Conservation (phyloP, 2,888 invertebrate species). For the Nymphalis c-album region DNA sequence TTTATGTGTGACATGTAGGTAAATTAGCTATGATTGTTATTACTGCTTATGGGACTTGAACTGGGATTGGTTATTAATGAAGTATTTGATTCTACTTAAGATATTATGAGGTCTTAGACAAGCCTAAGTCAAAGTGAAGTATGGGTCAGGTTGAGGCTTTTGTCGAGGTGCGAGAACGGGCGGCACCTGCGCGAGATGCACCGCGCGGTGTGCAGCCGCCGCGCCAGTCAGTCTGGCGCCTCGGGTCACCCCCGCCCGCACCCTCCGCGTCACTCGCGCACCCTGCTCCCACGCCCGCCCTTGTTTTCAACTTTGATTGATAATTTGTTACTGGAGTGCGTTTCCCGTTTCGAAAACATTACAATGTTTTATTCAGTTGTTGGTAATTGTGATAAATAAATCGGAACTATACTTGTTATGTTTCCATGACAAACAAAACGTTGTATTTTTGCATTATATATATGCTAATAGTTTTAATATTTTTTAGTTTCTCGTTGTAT, state of each 20-base stretch:
- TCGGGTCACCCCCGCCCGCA: conserved; percentile 34
- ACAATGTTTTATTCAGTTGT: conserved; percentile 39
- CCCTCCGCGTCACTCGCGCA: conserved; percentile 38
- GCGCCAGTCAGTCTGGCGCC: conserved; percentile 79
- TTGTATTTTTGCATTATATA: neutral
- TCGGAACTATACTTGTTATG: conserved; percentile 19
- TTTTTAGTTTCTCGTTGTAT: neutral
- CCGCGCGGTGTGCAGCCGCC: conserved; percentile 57
- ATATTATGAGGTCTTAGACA: conserved; percentile 35
- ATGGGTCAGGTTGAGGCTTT: conserved; percentile 41
- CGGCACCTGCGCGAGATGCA: conserved; percentile 73
- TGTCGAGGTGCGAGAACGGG: conserved; percentile 37
- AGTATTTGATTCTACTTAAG: neutral
- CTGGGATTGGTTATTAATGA: too few species aligned
- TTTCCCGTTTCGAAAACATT: conserved; percentile 57
- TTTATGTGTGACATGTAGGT: too few species aligned
- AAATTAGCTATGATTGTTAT: too few species aligned
- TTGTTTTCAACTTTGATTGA: conserved; percentile 81
- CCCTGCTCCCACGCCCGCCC: conserved; percentile 61
- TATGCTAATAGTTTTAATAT: neutral
- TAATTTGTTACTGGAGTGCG: conserved; percentile 78
- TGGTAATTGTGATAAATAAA: conserved; percentile 32
- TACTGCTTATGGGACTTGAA: too few species aligned
- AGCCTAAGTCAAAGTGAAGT: conserved; percentile 27
- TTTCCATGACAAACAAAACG: conserved; percentile 9